Base-by-base conservation (phyloP, 1,140 invertebrate species). In the Polyergus mexicanus region DNA sequence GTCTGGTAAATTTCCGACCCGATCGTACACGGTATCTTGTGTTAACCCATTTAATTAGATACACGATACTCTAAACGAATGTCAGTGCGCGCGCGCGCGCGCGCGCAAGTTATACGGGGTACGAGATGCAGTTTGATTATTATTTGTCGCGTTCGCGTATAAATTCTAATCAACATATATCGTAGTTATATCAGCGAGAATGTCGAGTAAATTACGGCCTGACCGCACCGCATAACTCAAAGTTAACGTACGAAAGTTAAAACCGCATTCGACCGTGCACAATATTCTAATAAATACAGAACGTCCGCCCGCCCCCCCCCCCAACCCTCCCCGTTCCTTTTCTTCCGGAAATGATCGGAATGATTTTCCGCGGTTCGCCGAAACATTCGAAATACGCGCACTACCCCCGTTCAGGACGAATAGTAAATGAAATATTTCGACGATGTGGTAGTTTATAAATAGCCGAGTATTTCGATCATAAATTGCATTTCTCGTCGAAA, bases 121-220 rank as follows among this genome's bases (percentile, higher is more conserved):
- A 47, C 65, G 44, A 60, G 78, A 81, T 81, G 78, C 60, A 81
- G 78, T 81, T 81, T 81, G 66, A 81, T 81, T 81, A 81, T 81
- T 81, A 81, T 81, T 81, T 81, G 78, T 81, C 68, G 66, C n/a
- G 66, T 38, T 41, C 66, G 66, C 66, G 66, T 81, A 81, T 81
- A 81, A 81, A 81, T 81, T 81, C 54, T 72, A 81, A 81, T 81
- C 78, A 81, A 81, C 78, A 68, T 81, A 81, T 81, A 81, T 81
- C 78, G 72, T 44, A 72, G 78, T 81, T 72, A 81, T 81, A 81
- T 58, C 66, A 72, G 51, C 66, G 78, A 72, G 68, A 81, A 81
- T 72, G 78, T 81, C 78, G 78, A 72, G 66, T 72, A 81, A 81
- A 71, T 81, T 72, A 68, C 68, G 51, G 38, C 35, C 44, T 47